Percentiles rank a stretch among this genome's conserved stretches.
phyloP scores from a whole-genome alignment of 2,888 invertebrate species.

The Phanerotoma sp. region DNA sequence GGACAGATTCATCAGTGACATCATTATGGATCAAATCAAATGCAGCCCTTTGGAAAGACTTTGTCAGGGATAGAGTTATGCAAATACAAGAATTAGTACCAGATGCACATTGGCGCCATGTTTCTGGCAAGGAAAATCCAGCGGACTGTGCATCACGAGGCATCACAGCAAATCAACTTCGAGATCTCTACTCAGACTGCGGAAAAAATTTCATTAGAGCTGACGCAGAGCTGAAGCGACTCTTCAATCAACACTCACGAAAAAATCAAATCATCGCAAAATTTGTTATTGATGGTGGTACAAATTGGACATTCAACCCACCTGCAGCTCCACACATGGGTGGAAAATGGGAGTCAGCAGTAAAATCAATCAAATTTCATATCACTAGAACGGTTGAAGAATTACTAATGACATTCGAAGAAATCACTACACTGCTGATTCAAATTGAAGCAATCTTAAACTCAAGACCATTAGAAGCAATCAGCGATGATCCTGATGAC shows the following conservation, averaged over 20 bases:
- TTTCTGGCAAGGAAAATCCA: too few species aligned
- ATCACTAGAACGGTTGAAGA: neutral
- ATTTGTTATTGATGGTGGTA: neutral
- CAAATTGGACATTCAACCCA: conserved; percentile 5
- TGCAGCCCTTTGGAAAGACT: conserved; percentile 14
- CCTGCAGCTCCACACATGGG: conserved; percentile 17
- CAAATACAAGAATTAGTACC: too few species aligned
- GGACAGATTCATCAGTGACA: too few species aligned
- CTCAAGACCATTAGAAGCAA: too few species aligned
- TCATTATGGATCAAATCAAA: too few species aligned
- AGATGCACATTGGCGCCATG: too few species aligned
- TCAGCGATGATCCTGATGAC: too few species aligned
- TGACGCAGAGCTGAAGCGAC: conserved; percentile 6
- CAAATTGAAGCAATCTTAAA: too few species aligned
- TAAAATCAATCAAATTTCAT: conserved; percentile 13
- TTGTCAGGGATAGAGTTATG: too few species aligned
- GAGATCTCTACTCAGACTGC: conserved; percentile 29
- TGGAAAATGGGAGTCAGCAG: conserved; percentile 16
- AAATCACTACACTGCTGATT: neutral
- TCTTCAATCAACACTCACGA: neutral
- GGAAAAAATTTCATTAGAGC: conserved; percentile 39
- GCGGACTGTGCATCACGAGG: too few species aligned
- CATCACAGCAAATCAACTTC: too few species aligned
- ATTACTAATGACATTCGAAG: neutral
- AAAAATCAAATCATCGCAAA: neutral